Base-by-base conservation (phyloP, 2,797 vertebrate species). In the Anguilla megastoma region DNA sequence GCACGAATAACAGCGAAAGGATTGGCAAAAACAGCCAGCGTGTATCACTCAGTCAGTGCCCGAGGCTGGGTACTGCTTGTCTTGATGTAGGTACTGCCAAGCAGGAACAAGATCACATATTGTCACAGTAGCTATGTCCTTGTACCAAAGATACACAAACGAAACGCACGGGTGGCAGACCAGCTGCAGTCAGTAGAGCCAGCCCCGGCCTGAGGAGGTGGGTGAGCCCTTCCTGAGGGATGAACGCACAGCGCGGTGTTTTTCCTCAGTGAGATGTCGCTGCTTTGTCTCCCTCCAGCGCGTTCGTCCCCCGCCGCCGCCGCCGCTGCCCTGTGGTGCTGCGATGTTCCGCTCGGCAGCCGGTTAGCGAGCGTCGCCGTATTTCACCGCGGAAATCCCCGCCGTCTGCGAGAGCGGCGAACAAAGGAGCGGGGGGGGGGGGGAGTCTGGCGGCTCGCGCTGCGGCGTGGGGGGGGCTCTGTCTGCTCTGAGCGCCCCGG, bases 281-380 rank as follows among this genome's bases (percentile, higher is more conserved):
- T 90, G 76, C 71, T 93, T 94, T 92, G 92, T 94, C 91, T 94
- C 89, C 85, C 85, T 87, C 93, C 91, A 92, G 92, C 94, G 93
- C 93, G 94, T 88, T 91, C 90, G 90, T 85, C 91, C 90, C 89
- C 14, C 88, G 86, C 87, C 85, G 71, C 58, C 85, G 71, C 58
- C 80, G 71, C 58, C 80, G 41, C 58, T 85, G 69, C 58, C 76
- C 84, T 87, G 48, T 86, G 27, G 82, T 60, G 16, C 54, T 50
- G 48, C 86, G 36, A 41, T 36, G n/a, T 50, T 89, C 76, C 88
- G 83, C 88, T 88, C 82, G 66, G 71, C 27, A 91, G 89, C 89
- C 89, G 82, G 91, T 85, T 86, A 89, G 6, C 85, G 86, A 79
- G 86, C 33, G 4, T 89, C 88, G 86, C 76, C 86, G 90, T 89